Conservation (phyloP, 2,113 vertebrate species). For the Ophthalmolycus amberensis region DNA sequence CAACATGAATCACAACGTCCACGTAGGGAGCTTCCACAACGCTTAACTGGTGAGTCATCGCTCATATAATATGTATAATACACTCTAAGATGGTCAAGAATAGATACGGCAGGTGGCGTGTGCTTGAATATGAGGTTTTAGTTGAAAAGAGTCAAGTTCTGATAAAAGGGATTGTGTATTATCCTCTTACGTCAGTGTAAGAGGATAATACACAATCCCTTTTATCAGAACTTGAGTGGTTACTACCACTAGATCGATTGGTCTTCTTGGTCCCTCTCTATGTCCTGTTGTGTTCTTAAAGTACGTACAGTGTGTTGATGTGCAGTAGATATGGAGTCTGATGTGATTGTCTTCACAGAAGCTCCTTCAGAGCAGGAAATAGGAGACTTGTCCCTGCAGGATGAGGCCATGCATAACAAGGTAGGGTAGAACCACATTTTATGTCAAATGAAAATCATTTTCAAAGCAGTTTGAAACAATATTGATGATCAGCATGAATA, state of each 20-base stretch:
- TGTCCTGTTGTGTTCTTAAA: neutral
- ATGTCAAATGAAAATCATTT: neutral
- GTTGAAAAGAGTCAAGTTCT: neutral
- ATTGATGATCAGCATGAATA: neutral
- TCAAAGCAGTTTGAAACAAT: neutral
- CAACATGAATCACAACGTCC: neutral
- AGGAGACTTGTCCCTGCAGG: neutral
- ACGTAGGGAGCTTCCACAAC: neutral
- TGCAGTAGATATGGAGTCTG: neutral
- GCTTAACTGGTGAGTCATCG: constrained; percentile 45
- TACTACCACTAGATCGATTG: neutral
- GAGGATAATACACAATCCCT: neutral
- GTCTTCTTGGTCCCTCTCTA: no score
- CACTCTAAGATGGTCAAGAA: neutral
- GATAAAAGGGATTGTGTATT: neutral
- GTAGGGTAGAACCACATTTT: constrained; percentile 9
- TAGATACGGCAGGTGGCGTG: neutral
- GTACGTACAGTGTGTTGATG: neutral
- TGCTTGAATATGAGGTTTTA: neutral
- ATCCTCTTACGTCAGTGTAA: neutral
- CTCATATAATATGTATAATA: neutral
- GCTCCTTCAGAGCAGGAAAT: neutral
- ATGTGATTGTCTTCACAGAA: constrained; percentile 33
- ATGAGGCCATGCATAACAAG: neutral
- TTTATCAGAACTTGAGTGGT: neutral